Conservation (phyloP, 23 tunicate genomes). For the Phallusia fumigata region DNA sequence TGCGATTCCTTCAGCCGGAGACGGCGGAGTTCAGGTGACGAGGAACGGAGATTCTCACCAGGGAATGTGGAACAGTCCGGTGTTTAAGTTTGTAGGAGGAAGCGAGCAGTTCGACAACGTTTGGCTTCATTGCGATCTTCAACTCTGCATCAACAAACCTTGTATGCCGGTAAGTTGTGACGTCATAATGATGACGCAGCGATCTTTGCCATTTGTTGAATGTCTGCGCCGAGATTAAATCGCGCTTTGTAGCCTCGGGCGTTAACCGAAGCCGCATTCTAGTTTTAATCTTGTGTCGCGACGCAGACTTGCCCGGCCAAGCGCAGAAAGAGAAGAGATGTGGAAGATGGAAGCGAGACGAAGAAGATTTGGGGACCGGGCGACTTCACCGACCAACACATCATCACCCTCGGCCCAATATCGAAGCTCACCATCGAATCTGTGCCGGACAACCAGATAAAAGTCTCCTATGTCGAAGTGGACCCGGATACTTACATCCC, state of each 20-base stretch:
- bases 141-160: constrained; percentile 69
- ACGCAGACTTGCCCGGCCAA: constrained; percentile 60
- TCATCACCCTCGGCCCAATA: constrained; percentile 65
- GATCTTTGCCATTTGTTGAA: background rate
- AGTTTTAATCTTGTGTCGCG: background rate
- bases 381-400: constrained; percentile 17
- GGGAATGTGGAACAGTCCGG: constrained; percentile 79
- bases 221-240: constrained; percentile 15
- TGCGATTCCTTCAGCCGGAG: constrained; percentile 45
- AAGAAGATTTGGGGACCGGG: constrained; percentile 32
- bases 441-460: constrained; percentile 26
- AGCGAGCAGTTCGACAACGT: constrained; percentile 58
- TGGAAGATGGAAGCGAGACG: constrained; percentile 14
- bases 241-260: background rate
- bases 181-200: background rate
- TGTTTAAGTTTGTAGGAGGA: constrained; percentile 86
- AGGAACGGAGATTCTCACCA: constrained; percentile 85
- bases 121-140: constrained; percentile 94
- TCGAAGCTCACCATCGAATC: constrained; percentile 7
- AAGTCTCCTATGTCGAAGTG: constrained; percentile 29
- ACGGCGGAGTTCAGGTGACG: constrained; percentile 57
- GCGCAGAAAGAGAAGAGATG: constrained; percentile 39
- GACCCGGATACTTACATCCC: constrained; percentile 17
- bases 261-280: background rate
- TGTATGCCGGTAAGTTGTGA: constrained; percentile 72